phyloP scores from a whole-genome alignment of 2,113 vertebrate species.

The Myrmophylax atrothorax region DNA sequence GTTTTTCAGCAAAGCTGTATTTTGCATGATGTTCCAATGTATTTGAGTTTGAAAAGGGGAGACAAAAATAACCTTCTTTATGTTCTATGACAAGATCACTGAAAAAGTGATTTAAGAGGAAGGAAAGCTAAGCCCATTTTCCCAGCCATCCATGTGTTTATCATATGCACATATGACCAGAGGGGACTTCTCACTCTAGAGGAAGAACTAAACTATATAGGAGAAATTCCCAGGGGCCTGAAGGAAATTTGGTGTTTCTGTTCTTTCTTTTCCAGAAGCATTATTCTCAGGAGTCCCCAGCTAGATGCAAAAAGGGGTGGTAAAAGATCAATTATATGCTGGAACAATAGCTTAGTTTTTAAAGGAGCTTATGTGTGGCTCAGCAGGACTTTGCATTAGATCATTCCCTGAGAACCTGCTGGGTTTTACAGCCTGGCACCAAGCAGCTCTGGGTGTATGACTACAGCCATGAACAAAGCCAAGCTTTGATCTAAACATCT shows the following conservation, averaged over 20 bases:
- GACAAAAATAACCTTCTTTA: conserved; percentile 5
- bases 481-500: not conserved
- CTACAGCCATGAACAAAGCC: not conserved
- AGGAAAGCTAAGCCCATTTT: not conserved
- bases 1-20: not conserved
- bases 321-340: not conserved
- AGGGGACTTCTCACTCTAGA: not conserved
- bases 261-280: not conserved
- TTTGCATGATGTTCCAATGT: not conserved
- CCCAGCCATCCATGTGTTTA: not conserved
- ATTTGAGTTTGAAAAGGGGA: not conserved
- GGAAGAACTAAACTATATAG: not conserved
- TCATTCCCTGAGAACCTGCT: conserved; percentile 2
- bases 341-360: conserved; percentile 9
- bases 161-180: not conserved
- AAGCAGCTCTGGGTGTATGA: not conserved
- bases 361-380: not conserved
- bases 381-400: not conserved
- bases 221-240: not conserved
- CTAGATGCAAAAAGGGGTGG: not conserved
- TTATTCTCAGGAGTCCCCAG: not conserved
- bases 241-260: not conserved
- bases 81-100: not conserved
- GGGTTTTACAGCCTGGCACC: not conserved
- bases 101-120: conserved; percentile 1